Conservation (phyloP, 30 jellyfish, hydroid and myxozoan species). For the Phacellophora camtschatica region DNA sequence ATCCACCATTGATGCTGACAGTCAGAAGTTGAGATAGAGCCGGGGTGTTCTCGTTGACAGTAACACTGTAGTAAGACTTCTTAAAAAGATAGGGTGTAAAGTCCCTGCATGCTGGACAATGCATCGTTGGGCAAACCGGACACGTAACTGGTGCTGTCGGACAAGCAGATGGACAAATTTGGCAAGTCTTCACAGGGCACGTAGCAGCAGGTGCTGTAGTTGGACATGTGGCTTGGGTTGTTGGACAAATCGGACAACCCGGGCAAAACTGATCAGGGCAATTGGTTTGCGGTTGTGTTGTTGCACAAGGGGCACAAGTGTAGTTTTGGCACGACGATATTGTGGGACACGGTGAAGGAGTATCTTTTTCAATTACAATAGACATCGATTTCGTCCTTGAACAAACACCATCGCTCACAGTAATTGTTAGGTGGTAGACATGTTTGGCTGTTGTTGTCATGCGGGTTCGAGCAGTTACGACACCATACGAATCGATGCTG, state of each 20-base stretch:
- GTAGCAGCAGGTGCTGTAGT: conserved; percentile 45
- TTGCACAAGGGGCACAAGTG: conserved; percentile 70
- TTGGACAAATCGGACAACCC: conserved; percentile 69
- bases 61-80: conserved; percentile 30
- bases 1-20: conserved; percentile 42
- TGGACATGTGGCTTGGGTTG: conserved; percentile 67
- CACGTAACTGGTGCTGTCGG: conserved; percentile 61
- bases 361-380: conserved; percentile 34
- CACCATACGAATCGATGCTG: conserved; percentile 72
- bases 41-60: conserved; percentile 51
- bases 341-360: conserved; percentile 61
- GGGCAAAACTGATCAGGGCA: conserved; percentile 70
- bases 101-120: conserved; percentile 49
- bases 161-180: conserved; percentile 53
- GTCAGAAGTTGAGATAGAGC: conserved; percentile 31
- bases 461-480: conserved; percentile 50
- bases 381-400: conserved; percentile 1
- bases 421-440: conserved; percentile 26
- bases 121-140: conserved; percentile 70
- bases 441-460: conserved; percentile 9
- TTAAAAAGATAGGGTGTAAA: conserved; percentile 42
- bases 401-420: conserved; percentile 71
- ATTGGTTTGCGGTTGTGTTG: conserved; percentile 57
- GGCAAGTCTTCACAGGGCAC: conserved; percentile 69
- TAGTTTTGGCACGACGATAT: conserved; percentile 63